These are phyloP conservation scores for Aphidius ervi DNA, from an alignment of 1,140 invertebrate genomes.

Conservation along the genomic window DNA sequence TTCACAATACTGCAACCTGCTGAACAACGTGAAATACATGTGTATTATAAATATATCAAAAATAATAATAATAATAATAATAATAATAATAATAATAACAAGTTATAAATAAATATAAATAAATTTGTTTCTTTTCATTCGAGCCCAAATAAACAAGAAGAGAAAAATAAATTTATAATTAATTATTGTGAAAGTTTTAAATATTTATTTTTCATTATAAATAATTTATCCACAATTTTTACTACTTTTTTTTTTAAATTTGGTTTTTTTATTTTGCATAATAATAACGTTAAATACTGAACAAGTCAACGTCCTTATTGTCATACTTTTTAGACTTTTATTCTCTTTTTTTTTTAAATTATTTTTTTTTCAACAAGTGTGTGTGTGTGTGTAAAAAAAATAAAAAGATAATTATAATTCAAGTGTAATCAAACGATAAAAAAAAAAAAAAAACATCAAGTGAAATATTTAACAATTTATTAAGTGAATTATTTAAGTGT, in stretches of 20 bases:
- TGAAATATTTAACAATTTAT: background rate
- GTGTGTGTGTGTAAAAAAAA: background rate
- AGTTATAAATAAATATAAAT: no score
- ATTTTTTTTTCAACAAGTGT: background rate
- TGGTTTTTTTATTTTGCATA: no score
- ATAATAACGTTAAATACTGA: no score
- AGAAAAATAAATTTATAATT: no score
- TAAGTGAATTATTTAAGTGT: constrained; percentile 31
- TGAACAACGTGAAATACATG: constrained; percentile 26
- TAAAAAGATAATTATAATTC: background rate
- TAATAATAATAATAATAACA: no score
- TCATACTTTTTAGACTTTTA: no score
- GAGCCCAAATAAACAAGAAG: no score
- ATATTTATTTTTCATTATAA: background rate
- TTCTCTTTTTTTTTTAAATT: background rate
- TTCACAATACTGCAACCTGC: constrained; percentile 33
- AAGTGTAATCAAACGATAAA: background rate
- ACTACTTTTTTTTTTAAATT: no score
- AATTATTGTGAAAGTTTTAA: background rate
- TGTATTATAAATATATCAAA: constrained; percentile 12
- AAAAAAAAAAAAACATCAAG: background rate
- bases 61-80: no score
- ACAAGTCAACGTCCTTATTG: no score
- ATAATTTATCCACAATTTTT: no score
- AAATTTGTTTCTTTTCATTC: no score